Base-by-base conservation (phyloP, 2,113 vertebrate species). In the Saimiri boliviensis region DNA sequence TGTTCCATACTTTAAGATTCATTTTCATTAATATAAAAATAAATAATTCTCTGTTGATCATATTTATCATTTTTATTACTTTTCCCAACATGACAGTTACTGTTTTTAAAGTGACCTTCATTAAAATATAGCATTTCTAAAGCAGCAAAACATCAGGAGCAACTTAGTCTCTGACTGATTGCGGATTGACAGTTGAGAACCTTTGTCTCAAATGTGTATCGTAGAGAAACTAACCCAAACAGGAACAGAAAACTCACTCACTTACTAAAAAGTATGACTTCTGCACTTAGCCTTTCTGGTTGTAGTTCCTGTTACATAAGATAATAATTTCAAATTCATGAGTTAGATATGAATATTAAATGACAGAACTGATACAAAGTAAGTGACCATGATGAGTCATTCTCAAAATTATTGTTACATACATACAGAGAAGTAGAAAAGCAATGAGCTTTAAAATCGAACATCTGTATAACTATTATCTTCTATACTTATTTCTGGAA, bases 21-120 rank as follows among this genome's bases (percentile, higher is more conserved):
- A 63, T 83, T 94, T 94, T 70, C 19, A 66, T 77, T 74, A 63
- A 76, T 63, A 68, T 21, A 17, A 91, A 94, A 94, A 70, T 83
- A 49, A 71, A 52, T 8, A 79, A 76, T 83, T 89, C 13, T 96
- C 45, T 77, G 47, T 13, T 86, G 89, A 49, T 49, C 30, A 82
- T 58, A 87, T 32, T 84, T 45, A 89, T 11, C 17, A 77, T 88
- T 77, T 81, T 71, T 70, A 54, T 88, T 70, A 70, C 47, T 76
- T 92, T 37, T 52, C 9, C n/a, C 20, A 68, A 45, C 27, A 49
- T 82, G 42, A 12, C 35, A 90, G 20, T 73, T 8, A 42, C 35
- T 47, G 3, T 77, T 82, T 58, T 91, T 27, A 83, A 45, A 37
- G 27, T 63, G 37, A 7, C 0, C 8, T 56, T 83, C 60, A 49